Base-by-base conservation (phyloP, 2,888 invertebrate genomes). In the Malacosoma neustria region DNA sequence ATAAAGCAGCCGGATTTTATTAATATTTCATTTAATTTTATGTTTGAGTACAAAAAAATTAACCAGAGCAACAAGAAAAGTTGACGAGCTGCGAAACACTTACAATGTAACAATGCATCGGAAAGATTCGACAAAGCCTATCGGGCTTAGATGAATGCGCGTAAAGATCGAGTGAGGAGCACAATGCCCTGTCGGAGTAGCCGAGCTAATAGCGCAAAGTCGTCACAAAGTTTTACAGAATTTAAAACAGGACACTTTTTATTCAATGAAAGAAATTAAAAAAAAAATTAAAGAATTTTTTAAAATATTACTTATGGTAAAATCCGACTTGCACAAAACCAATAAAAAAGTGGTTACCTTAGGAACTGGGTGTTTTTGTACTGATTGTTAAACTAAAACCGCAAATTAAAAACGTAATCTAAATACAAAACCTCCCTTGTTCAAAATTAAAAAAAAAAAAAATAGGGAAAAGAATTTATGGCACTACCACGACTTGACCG, bases 381-480 rank as follows among this genome's bases (percentile, higher is more conserved):
- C 48, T 60, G 51, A 48, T 22, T 35, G 41, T 37, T 34, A 35
- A 42, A 46, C 44, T 45, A 42, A 36, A 46, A 44, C 42, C 36
- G 37, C 2, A 22, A 3, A 22, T 2, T n/a, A 22, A 6, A 22
- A 7, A 3, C 7, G 3, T 22, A 22, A 22, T 22, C 43, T 35
- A 43, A 50, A 22, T 22, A 22, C 9, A 22, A 7, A 3, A 22
- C 1, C 22, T n/a, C n/a, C n/a, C n/a, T 22, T 22, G 22, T 22
- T 6, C 22, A 40, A 38, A 35, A 43, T 37, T 41, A 42, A 22
- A 39, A 32, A 42, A 43, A 46, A 39, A 43, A 43, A 29, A 38
- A 46, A 36, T n/a, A n/a, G n/a, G n/a, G n/a, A n/a, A n/a, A n/a
- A 43, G 34, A 43, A 50, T 51, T 59, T 77, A 77, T 77, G 80